Evolutionary conservation across 2,113 vertebrate species (phyloP).

Genomic region (Syngnathus floridae): DNA sequence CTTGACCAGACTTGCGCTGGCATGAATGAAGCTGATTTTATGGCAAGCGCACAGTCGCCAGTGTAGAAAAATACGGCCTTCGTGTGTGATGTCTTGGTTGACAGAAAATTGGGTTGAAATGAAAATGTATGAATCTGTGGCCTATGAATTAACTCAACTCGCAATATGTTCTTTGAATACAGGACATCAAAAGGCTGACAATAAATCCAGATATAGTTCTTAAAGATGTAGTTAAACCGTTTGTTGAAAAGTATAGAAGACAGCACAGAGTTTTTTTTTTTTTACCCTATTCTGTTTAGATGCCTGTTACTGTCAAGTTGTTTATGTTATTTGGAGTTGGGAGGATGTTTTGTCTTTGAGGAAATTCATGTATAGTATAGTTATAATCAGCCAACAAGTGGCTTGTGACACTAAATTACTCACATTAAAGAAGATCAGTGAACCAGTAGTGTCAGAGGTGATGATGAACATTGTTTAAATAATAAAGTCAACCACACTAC

Average conservation of each 20-base stretch:
- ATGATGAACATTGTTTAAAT: not conserved
- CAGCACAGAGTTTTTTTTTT: not conserved
- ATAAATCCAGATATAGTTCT: no score
- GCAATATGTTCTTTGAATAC: no score
- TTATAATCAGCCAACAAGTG: not conserved
- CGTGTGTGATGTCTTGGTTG: no score
- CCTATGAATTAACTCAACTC: no score
- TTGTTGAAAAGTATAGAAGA: not conserved
- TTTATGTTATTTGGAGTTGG: not conserved
- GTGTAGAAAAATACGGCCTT: no score
- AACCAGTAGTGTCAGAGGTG: not conserved
- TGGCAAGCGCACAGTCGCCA: no score
- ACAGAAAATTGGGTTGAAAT: no score
- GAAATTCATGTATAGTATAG: not conserved
- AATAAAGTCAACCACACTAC: not conserved
- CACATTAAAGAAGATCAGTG: not conserved
- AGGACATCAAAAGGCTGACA: no score
- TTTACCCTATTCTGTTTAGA: conserved; percentile 6
- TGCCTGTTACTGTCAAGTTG: conserved; percentile 5
- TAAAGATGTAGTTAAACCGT: not conserved
- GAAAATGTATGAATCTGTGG: no score
- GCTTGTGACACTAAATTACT: not conserved
- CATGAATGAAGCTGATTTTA: no score
- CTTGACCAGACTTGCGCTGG: no score
- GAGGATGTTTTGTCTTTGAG: not conserved